Evolutionary conservation across 2,888 invertebrate species (phyloP).

Genomic region (Spilarctia lutea): DNA sequence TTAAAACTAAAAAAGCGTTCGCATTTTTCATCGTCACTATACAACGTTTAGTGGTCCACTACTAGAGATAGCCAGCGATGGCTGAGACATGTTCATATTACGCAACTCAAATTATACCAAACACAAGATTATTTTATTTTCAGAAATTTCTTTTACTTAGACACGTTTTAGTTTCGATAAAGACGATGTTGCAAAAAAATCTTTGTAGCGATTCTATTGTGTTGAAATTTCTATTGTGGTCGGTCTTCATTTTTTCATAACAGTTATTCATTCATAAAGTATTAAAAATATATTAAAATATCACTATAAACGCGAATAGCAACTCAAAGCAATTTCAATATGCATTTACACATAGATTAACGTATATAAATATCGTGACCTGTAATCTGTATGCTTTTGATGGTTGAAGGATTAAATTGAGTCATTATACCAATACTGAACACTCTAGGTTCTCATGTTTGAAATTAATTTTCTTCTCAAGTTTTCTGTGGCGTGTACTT

Average conservation of each 20-base stretch:
- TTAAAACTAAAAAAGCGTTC: too few species aligned
- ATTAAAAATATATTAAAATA: not conserved
- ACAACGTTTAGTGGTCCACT: too few species aligned
- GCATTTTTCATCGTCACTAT: too few species aligned
- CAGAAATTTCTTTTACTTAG: not conserved
- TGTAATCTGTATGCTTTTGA: not conserved
- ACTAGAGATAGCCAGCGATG: too few species aligned
- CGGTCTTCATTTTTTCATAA: not conserved
- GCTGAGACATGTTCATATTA: not conserved
- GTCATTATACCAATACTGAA: conserved; percentile 25
- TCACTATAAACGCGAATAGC: not conserved
- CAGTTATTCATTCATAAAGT: not conserved
- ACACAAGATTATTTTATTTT: not conserved
- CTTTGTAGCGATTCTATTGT: not conserved
- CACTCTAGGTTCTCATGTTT: conserved; percentile 20
- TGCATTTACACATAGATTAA: not conserved
- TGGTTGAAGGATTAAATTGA: conserved; percentile 18
- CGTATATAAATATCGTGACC: not conserved
- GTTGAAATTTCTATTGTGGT: not conserved
- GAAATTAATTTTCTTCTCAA: conserved; percentile 33
- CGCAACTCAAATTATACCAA: not conserved
- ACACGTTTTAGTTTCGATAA: not conserved
- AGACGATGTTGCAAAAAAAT: not conserved
- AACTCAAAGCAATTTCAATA: not conserved
- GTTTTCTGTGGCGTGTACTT: conserved; percentile 10